These are phyloP conservation scores for Passer montanus DNA, from an alignment of 2,113 vertebrate species.

Conservation along the genomic window DNA sequence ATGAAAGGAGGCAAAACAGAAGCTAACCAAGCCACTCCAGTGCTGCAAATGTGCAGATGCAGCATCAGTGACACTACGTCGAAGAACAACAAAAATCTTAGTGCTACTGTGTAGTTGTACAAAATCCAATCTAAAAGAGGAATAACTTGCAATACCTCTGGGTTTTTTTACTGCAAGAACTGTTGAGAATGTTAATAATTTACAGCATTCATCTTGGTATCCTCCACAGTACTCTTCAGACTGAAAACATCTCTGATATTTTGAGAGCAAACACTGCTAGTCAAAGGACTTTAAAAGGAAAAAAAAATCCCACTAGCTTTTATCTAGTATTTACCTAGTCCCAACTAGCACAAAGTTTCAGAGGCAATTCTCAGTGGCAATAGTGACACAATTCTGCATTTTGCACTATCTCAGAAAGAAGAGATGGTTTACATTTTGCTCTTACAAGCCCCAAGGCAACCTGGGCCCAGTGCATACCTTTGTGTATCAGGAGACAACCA, in stretches of 20 bases:
- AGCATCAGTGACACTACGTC: background rate
- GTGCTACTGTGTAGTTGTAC: background rate
- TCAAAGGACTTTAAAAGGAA: background rate
- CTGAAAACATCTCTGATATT: background rate
- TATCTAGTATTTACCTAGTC: background rate
- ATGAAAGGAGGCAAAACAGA: background rate
- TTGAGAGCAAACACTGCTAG: background rate
- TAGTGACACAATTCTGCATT: background rate
- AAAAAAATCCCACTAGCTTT: background rate
- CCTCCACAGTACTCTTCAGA: background rate
- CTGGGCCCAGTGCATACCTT: background rate
- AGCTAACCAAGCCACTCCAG: background rate
- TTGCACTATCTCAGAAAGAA: background rate
- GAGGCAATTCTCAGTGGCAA: background rate
- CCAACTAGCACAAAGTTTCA: background rate
- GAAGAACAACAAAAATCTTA: background rate
- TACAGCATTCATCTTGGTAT: background rate
- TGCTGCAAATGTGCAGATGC: background rate
- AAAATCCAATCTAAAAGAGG: background rate
- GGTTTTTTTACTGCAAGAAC: background rate
- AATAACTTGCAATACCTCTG: background rate
- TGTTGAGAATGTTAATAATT: background rate
- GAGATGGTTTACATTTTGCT: background rate
- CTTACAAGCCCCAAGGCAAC: background rate
- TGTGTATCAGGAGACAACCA: background rate